Percentiles rank a stretch among this genome's conserved stretches.
Conservation (phyloP, 2,113 vertebrate species). For the Catharus bicknelli region DNA sequence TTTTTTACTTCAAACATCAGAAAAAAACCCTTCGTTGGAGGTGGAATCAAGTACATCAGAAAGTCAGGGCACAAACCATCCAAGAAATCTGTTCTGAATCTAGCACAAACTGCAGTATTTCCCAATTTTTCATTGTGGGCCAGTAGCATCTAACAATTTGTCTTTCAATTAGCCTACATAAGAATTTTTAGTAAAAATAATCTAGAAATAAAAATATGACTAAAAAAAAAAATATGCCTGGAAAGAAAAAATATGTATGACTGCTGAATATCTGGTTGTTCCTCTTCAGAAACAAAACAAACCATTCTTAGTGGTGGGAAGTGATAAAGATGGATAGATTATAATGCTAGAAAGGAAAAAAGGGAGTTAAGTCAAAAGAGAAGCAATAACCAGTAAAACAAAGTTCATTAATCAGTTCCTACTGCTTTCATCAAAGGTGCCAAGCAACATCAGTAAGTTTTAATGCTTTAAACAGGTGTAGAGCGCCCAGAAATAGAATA, state of each 20-base stretch:
- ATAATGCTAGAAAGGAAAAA: not conserved
- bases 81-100: not conserved
- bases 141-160: fast-evolving
- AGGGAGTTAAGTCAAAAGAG: not conserved
- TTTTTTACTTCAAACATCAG: not conserved
- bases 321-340: not conserved
- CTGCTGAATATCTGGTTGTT: not conserved
- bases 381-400: not conserved
- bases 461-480: not conserved
- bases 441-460: not conserved
- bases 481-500: not conserved
- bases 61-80: fast-evolving
- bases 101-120: not conserved
- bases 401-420: not conserved
- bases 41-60: not conserved
- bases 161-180: not conserved
- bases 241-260: not conserved
- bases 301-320: not conserved
- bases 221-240: not conserved
- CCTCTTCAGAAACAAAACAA: not conserved
- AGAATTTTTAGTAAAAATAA: not conserved
- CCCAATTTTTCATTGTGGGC: not conserved
- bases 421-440: not conserved
- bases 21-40: not conserved
- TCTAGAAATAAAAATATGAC: not conserved